Percentiles rank a stretch among this genome's conserved stretches.
Conservation (phyloP, 1,140 invertebrate genomes). For the Himalopsyche phryganea region DNA sequence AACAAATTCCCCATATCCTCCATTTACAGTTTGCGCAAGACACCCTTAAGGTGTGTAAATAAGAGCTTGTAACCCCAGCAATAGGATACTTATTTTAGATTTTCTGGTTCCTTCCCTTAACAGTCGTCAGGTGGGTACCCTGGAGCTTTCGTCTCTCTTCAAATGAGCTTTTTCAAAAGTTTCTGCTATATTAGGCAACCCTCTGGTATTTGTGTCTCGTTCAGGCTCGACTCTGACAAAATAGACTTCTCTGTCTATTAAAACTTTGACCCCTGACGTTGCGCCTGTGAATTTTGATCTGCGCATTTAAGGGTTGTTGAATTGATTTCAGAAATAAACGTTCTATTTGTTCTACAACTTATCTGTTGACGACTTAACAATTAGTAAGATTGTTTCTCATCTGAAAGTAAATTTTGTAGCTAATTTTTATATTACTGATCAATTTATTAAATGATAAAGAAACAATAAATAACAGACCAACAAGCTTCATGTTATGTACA, state of each 20-base stretch:
- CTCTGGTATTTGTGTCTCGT: neutral
- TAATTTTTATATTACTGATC: too few relatives aligned
- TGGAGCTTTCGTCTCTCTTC: neutral
- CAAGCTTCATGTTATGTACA: too few relatives aligned
- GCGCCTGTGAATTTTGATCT: neutral
- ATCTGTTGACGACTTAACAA: too few relatives aligned
- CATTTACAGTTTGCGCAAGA: conserved; percentile 28
- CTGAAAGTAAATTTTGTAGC: too few relatives aligned
- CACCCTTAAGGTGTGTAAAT: conserved; percentile 34
- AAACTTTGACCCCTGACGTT: conserved; percentile 19
- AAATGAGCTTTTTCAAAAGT: conserved; percentile 13
- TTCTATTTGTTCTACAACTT: too few relatives aligned
- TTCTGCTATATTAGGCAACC: conserved; percentile 1
- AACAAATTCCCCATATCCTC: conserved; percentile 4
- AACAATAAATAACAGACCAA: too few relatives aligned
- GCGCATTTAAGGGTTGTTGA: too few relatives aligned
- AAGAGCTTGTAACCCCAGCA: conserved; percentile 1
- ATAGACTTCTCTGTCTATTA: conserved; percentile 2
- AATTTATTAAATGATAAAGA: too few relatives aligned
- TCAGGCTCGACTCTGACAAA: neutral
- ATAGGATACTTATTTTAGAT: neutral
- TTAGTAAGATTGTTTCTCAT: too few relatives aligned
- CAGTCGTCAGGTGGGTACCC: conserved; percentile 1
- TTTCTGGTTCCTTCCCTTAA: conserved; percentile 19
- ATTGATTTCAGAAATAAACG: too few relatives aligned